These are phyloP conservation scores for Drosophila lutescens DNA, from an alignment of 2,888 invertebrate species.

Conservation along the genomic window DNA sequence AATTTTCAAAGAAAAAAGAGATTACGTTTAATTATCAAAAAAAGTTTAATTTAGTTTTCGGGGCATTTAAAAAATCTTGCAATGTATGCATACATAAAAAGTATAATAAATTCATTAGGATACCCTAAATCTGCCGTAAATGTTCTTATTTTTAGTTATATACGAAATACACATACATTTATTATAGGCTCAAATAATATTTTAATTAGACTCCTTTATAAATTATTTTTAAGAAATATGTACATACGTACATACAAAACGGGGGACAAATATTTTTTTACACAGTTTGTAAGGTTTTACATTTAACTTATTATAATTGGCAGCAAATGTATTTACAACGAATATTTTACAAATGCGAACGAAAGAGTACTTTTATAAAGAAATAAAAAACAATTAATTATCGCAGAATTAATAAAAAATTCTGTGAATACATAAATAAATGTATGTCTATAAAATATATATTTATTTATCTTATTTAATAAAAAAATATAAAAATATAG, in stretches of 20 bases:
- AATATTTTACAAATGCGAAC: slow-evolving; percentile 67
- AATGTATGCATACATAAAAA: no score
- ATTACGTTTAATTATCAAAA: no score
- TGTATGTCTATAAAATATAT: slow-evolving; percentile 35
- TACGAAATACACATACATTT: background rate
- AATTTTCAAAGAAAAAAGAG: no score
- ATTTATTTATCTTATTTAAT: slow-evolving; percentile 23
- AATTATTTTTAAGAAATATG: slow-evolving; percentile 24
- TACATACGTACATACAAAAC: slow-evolving; percentile 33
- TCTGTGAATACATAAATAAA: slow-evolving; percentile 12
- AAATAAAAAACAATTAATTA: slow-evolving; percentile 6
- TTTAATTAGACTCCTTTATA: background rate
- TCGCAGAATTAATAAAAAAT: slow-evolving; percentile 16
- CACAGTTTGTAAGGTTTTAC: slow-evolving; percentile 59
- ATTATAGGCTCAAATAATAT: slow-evolving; percentile 1
- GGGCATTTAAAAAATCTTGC: no score
- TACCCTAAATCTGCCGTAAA: background rate
- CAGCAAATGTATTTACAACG: slow-evolving; percentile 70
- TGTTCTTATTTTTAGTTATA: background rate
- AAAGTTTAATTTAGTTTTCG: no score
- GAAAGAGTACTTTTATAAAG: slow-evolving; percentile 27
- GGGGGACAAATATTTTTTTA: slow-evolving; percentile 65
- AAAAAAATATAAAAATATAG: slow-evolving; percentile 5
- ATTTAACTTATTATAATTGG: slow-evolving; percentile 51
- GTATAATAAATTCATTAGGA: no score